A percentile compares a stretch with the other conserved stretches of the same genome.
Evolutionary conservation across 2,113 vertebrate species (phyloP).

Genomic region (Regulus satrapa): DNA sequence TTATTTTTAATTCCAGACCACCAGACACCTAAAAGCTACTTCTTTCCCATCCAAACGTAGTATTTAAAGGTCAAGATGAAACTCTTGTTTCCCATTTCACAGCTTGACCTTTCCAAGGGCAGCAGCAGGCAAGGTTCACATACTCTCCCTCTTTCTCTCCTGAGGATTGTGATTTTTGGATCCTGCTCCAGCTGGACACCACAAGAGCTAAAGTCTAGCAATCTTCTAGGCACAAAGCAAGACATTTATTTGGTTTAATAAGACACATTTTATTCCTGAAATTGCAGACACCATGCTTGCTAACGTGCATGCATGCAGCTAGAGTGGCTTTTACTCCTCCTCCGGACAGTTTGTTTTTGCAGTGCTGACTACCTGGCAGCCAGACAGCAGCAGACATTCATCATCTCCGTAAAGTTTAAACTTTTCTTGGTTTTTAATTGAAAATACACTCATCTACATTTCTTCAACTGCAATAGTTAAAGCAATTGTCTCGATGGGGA

Average conservation of each 20-base stretch:
- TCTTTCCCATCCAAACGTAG: neutral
- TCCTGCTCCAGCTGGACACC: neutral
- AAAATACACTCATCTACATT: neutral
- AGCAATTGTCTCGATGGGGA: neutral
- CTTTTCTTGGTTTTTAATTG: neutral
- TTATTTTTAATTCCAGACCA: neutral
- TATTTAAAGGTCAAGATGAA: constrained; percentile 42
- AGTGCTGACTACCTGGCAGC: neutral
- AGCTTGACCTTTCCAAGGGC: constrained; percentile 29
- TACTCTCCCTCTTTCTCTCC: neutral
- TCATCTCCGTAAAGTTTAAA: neutral
- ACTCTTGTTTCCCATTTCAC: neutral
- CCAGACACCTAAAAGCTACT: neutral
- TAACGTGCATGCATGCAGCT: neutral
- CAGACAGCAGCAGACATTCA: neutral
- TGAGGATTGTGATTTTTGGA: neutral
- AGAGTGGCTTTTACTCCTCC: neutral
- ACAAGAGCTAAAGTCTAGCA: neutral
- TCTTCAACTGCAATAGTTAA: neutral
- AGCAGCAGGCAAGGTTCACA: neutral
- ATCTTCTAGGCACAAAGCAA: neutral
- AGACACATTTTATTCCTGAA: neutral
- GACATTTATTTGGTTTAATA: neutral
- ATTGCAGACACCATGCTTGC: neutral
- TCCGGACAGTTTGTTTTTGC: neutral